Percentiles rank a stretch among this genome's conserved stretches.
These are phyloP conservation scores for Antheraea mylitta DNA, from an alignment of 1,140 invertebrate genomes.

Conservation along the genomic window DNA sequence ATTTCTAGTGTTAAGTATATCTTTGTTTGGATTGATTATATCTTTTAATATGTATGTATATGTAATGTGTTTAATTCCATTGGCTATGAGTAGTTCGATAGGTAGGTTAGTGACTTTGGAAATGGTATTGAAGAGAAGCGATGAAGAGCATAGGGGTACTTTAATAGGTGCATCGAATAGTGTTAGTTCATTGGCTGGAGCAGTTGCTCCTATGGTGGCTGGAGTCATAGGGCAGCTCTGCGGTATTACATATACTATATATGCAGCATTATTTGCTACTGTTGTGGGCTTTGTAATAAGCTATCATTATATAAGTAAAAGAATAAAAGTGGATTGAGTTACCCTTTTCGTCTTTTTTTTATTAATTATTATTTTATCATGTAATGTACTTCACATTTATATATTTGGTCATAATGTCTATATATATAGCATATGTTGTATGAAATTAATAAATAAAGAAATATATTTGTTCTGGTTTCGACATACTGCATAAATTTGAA, in stretches of 20 bases:
- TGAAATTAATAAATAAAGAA: no score
- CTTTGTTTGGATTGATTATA: conserved; percentile 68
- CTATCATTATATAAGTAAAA: conserved; percentile 51
- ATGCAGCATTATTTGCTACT: conserved; percentile 61
- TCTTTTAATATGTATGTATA: conserved; percentile 71
- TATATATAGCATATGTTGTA: no score
- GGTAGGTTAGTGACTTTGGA: conserved; percentile 78
- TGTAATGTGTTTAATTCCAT: conserved; percentile 72
- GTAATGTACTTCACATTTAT: no score
- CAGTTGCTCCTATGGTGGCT: conserved; percentile 75
- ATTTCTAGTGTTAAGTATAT: conserved; percentile 70
- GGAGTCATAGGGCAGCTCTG: conserved; percentile 71
- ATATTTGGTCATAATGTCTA: no score
- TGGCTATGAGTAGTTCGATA: conserved; percentile 76
- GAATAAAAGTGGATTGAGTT: conserved; percentile 35
- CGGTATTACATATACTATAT: conserved; percentile 66
- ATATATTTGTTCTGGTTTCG: no score
- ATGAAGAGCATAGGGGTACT: conserved; percentile 74
- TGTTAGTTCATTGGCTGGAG: conserved; percentile 76
- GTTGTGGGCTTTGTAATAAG: conserved; percentile 51
- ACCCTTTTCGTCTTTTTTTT: neutral
- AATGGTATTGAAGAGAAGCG: conserved; percentile 76
- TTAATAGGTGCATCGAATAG: conserved; percentile 80
- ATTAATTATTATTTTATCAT: neutral
- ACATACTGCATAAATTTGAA: no score